A percentile compares a stretch with the other conserved stretches of the same genome.
Conservation (phyloP, 2,888 invertebrate species). For the Erebia ligea region DNA sequence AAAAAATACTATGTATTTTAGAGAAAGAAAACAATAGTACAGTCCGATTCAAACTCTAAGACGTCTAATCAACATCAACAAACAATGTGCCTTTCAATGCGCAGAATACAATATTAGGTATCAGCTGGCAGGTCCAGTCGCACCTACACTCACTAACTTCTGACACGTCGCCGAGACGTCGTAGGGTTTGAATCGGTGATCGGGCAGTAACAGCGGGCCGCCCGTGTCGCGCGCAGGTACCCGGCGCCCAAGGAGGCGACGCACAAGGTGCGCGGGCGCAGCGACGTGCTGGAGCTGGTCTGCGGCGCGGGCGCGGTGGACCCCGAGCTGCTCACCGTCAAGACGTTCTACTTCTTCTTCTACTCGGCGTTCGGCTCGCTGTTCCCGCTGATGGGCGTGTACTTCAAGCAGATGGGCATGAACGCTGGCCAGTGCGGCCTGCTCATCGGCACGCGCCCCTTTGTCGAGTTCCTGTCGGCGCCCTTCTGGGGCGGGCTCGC, state of each 20-base stretch:
- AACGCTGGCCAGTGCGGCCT: slow-evolving; percentile 97
- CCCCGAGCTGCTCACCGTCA: slow-evolving; percentile 96
- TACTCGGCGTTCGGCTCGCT: slow-evolving; percentile 99
- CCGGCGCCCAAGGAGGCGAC: slow-evolving; percentile 94
- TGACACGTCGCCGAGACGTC: no score
- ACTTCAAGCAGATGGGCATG: slow-evolving; percentile 99
- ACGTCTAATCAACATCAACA: no score
- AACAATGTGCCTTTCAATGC: no score
- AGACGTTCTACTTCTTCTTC: slow-evolving; percentile 99
- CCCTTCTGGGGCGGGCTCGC: slow-evolving; percentile 99
- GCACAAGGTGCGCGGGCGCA: slow-evolving; percentile 93
- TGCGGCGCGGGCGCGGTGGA: slow-evolving; percentile 91
- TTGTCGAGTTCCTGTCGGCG: slow-evolving; percentile 98
- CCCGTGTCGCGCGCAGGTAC: slow-evolving; percentile 80
- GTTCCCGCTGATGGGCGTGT: slow-evolving; percentile 99
- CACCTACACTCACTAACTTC: no score
- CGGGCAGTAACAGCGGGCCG: not conserved
- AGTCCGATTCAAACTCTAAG: no score
- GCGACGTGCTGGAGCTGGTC: slow-evolving; percentile 92
- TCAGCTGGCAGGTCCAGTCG: not conserved
- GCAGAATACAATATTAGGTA: no score
- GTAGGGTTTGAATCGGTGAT: no score
- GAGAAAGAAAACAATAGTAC: no score
- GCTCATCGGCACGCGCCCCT: slow-evolving; percentile 97
- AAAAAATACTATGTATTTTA: no score